Evolutionary conservation across 2,113 vertebrate genomes (phyloP).

Genomic region (Vidua chalybeata): DNA sequence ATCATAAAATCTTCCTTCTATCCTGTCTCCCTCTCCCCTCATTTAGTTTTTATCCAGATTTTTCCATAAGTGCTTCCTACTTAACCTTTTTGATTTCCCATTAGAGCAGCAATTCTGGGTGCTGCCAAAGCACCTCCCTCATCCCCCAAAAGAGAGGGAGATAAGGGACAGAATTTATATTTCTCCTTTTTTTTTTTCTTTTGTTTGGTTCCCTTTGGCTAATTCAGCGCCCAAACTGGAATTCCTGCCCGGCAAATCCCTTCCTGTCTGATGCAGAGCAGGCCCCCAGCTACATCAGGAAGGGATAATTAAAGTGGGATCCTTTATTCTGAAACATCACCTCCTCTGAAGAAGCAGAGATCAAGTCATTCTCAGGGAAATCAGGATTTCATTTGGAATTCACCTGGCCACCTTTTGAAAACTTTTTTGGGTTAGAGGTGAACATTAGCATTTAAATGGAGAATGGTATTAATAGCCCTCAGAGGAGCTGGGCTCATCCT

Average conservation of each 20-base stretch:
- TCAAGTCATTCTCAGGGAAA: conserved; percentile 39
- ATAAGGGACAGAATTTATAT: neutral
- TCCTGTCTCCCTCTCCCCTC: neutral
- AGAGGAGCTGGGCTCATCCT: conserved; percentile 43
- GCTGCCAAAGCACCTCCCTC: neutral
- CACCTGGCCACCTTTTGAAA: conserved; percentile 18
- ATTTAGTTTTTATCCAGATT: neutral
- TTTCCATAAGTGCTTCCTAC: neutral
- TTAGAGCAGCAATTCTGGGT: neutral
- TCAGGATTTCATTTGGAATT: conserved; percentile 57
- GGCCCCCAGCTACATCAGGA: neutral
- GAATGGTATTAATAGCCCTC: conserved; percentile 25
- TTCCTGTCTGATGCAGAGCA: neutral
- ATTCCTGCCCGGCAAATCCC: neutral
- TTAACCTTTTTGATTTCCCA: neutral
- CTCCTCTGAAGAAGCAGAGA: neutral
- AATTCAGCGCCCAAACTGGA: neutral
- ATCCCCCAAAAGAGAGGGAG: neutral
- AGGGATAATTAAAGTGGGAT: conserved; percentile 6
- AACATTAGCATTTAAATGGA: conserved; percentile 75
- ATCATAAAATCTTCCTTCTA: neutral
- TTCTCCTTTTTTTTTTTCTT: neutral
- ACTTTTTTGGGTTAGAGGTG: conserved; percentile 42
- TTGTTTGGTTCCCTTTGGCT: neutral
- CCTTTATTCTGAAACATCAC: neutral